Evolutionary conservation across 2,113 vertebrate species (phyloP).

Genomic region (Apteryx mantelli): DNA sequence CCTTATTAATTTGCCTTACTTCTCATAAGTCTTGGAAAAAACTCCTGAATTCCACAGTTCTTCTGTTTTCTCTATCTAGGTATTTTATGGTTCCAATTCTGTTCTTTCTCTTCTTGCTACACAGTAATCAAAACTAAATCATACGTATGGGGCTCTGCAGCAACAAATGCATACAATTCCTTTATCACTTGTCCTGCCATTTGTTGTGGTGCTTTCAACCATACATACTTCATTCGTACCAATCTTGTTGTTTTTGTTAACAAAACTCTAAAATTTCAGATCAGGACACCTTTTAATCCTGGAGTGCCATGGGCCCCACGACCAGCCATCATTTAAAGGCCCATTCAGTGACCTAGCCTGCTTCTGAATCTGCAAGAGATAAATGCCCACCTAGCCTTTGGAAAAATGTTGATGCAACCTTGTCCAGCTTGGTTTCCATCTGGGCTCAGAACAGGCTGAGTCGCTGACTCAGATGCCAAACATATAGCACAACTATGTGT

Average conservation of each 20-base stretch:
- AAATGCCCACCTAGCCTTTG: rapidly evolving
- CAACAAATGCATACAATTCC: rapidly evolving
- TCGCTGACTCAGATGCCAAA: too few relatives aligned
- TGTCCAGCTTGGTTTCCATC: neutral
- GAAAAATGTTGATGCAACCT: neutral
- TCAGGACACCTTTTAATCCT: neutral
- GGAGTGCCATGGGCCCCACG: rapidly evolving
- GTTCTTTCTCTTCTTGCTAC: neutral
- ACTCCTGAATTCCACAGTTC: neutral
- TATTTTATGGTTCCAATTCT: neutral
- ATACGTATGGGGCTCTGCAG: rapidly evolving
- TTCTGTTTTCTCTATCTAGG: neutral
- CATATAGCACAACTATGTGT: rapidly evolving
- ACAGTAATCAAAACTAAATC: neutral
- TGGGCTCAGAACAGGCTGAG: neutral
- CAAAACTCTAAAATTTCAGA: neutral
- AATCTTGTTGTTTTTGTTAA: rapidly evolving
- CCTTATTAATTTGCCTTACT: neutral
- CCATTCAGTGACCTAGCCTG: neutral
- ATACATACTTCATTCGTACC: neutral
- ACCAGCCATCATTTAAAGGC: too few relatives aligned
- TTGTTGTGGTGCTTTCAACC: neutral
- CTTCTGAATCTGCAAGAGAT: neutral
- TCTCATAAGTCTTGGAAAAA: neutral
- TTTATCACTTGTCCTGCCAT: neutral